Conservation (phyloP, 1,140 invertebrate genomes). For the Trypoxylus dichotomus region DNA sequence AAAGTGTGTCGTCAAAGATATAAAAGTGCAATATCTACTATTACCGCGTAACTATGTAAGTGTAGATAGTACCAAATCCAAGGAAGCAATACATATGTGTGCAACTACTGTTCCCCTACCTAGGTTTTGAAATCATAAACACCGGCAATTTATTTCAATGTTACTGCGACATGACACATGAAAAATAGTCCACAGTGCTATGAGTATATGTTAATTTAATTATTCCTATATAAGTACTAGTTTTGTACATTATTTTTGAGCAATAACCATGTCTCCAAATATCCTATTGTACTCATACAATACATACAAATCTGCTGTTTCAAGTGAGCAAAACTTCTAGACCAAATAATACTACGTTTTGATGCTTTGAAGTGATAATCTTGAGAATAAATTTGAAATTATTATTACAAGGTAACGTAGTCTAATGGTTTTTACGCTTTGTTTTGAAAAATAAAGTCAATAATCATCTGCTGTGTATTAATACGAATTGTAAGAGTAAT, state of each 20-base stretch:
- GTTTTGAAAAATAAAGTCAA: too few species aligned
- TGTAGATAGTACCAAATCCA: conserved; percentile 39
- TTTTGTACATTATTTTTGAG: not conserved
- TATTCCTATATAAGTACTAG: not conserved
- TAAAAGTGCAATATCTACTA: not conserved
- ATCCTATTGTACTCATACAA: not conserved
- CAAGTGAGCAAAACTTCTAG: not conserved
- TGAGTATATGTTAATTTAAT: not conserved
- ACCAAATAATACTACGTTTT: not conserved
- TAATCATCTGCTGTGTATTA: too few species aligned
- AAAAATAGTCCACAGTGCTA: not conserved
- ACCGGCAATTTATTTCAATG: not conserved
- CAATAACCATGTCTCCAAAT: not conserved
- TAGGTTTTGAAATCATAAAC: not conserved
- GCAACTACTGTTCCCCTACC: conserved; percentile 52
- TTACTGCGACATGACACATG: not conserved
- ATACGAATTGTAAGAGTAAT: too few species aligned
- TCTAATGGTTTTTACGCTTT: too few species aligned
- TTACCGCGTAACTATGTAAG: not conserved
- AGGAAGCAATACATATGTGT: conserved; percentile 34
- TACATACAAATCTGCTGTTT: not conserved
- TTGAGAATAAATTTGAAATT: not conserved
- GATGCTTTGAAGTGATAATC: not conserved
- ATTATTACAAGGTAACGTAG: too few species aligned
- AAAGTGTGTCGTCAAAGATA: not conserved